Percentiles rank a stretch among this genome's conserved stretches.
phyloP scores from a whole-genome alignment of 2,797 vertebrate species.

The Muscicapa striata region DNA sequence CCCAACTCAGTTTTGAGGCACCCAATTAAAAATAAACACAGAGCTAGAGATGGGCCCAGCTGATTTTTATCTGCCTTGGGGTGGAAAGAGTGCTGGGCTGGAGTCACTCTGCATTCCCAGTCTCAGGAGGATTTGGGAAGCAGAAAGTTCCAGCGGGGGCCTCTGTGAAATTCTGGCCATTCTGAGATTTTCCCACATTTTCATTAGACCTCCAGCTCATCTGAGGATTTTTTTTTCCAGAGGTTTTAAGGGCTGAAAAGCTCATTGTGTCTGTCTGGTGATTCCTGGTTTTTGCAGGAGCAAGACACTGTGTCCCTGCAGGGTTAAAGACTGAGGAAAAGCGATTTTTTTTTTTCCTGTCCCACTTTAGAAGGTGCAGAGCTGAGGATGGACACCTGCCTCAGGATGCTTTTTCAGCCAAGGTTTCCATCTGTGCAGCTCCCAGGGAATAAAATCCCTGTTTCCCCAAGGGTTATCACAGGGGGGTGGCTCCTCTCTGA shows the following conservation, averaged over 20 bases:
- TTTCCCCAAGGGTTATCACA: background rate
- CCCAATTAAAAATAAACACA: constrained; percentile 22
- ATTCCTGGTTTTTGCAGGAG: background rate
- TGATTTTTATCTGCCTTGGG: constrained; percentile 4
- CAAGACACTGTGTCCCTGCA: fast-evolving
- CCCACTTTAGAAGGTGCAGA: background rate
- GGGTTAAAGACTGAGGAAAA: fast-evolving
- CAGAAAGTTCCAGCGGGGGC: background rate
- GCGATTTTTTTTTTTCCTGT: no score
- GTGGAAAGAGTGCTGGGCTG: background rate
- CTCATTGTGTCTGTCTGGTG: no score
- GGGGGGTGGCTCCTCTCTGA: constrained; percentile 41
- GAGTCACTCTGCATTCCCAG: background rate
- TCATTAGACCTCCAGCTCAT: background rate
- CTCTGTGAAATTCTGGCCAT: constrained; percentile 5
- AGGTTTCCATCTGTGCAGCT: background rate
- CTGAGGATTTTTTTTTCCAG: background rate
- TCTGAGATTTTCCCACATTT: constrained; percentile 16
- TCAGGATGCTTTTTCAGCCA: background rate
- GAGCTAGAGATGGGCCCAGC: background rate
- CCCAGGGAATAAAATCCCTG: background rate
- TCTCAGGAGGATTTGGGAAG: constrained; percentile 23
- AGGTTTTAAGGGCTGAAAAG: background rate
- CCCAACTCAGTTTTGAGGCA: background rate
- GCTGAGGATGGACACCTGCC: background rate